phyloP scores from a whole-genome alignment of 2,888 invertebrate genomes.

The Drosophila seclusa region DNA sequence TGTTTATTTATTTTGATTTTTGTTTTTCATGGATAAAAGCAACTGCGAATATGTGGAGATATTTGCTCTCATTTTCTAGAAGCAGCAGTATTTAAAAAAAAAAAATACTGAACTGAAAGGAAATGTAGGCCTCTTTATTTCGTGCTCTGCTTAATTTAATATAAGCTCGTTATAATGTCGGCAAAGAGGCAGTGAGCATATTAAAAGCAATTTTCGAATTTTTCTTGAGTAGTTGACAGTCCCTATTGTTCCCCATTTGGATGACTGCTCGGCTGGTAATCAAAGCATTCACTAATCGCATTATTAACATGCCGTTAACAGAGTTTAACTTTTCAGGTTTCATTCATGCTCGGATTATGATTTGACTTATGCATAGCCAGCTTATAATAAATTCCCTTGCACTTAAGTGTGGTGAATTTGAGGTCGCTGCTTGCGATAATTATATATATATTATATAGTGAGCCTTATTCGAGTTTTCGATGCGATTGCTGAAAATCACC shows the following conservation, averaged over 20 bases:
- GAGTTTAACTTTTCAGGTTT: background rate
- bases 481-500: conserved; percentile 16
- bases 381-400: background rate
- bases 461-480: background rate
- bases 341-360: background rate
- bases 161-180: background rate
- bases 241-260: background rate
- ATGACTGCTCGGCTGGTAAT: background rate
- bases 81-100: background rate
- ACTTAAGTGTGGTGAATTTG: background rate
- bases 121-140: background rate
- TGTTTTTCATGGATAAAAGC: background rate
- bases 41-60: rapidly evolving
- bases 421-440: background rate
- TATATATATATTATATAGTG: background rate
- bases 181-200: background rate
- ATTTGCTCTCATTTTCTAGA: background rate
- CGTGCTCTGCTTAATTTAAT: background rate
- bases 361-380: background rate
- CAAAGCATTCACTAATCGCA: conserved; percentile 7
- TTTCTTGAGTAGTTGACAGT: background rate
- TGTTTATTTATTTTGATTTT: background rate
- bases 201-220: conserved; percentile 2
- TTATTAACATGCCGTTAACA: conserved; percentile 4
- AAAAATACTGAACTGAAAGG: background rate